phyloP scores from a whole-genome alignment of 2,888 invertebrate species.

The Lithodes maja region DNA sequence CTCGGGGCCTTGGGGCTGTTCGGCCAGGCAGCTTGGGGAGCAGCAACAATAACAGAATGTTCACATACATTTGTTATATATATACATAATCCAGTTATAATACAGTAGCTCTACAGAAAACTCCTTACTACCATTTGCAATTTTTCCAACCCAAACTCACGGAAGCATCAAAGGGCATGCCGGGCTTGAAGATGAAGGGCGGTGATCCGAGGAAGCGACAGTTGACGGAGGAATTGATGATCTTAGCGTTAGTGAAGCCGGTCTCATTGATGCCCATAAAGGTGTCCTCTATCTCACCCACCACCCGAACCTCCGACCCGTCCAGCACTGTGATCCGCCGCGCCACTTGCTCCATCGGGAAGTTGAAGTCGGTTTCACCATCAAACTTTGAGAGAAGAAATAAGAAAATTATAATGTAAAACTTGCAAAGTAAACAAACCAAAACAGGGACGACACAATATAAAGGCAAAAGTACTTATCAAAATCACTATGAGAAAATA shows the following conservation, averaged over 20 bases:
- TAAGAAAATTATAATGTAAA: neutral
- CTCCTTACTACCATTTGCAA: too few relatives aligned
- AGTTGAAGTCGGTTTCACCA: slow-evolving; percentile 90
- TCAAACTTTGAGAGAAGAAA: slow-evolving; percentile 81
- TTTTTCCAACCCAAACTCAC: slow-evolving; percentile 78
- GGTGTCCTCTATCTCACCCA: slow-evolving; percentile 88
- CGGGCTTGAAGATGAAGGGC: slow-evolving; percentile 95
- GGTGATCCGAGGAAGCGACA: slow-evolving; percentile 91
- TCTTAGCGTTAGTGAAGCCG: slow-evolving; percentile 89
- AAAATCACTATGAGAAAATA: too few relatives aligned
- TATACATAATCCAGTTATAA: too few relatives aligned
- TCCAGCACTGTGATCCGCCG: slow-evolving; percentile 81
- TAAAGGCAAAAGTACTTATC: too few relatives aligned
- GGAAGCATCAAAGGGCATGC: slow-evolving; percentile 91
- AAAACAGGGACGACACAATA: too few relatives aligned
- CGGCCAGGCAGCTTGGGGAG: too few relatives aligned
- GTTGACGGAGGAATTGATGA: slow-evolving; percentile 90
- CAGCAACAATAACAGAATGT: too few relatives aligned
- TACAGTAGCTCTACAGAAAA: too few relatives aligned
- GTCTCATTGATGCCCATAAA: slow-evolving; percentile 89
- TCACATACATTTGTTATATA: too few relatives aligned
- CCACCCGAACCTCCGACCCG: slow-evolving; percentile 87
- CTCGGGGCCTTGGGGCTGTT: too few relatives aligned
- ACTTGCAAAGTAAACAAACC: neutral
- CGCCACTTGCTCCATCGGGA: slow-evolving; percentile 87